phyloP scores from a whole-genome alignment of 2,888 invertebrate species.

The Conus canariensis region DNA sequence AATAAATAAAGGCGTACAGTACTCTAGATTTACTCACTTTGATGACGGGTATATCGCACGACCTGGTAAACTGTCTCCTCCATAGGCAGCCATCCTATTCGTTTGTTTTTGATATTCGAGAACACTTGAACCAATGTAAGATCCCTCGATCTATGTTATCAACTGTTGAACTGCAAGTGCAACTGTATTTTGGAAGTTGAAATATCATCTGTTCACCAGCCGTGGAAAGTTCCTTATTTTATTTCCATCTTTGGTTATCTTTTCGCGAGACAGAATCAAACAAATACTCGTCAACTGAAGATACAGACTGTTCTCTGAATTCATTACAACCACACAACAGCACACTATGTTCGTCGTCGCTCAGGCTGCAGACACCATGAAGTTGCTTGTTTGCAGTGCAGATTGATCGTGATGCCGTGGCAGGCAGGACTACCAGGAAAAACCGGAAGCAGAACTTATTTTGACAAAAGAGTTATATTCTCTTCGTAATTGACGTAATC shows the following conservation, averaged over 20 bases:
- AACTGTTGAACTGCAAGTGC: no score
- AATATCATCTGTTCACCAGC: not conserved
- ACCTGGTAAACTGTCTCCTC: slow-evolving; percentile 60
- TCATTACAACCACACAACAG: not conserved
- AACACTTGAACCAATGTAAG: no score
- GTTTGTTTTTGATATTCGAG: not conserved
- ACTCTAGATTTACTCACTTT: slow-evolving; percentile 55
- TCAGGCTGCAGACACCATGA: no score
- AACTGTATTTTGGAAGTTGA: no score
- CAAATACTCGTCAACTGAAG: not conserved
- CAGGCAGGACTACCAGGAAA: not conserved
- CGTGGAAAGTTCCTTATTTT: not conserved
- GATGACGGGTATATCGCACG: slow-evolving; percentile 70
- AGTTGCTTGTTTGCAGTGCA: no score
- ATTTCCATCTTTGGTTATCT: no score
- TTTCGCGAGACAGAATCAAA: no score
- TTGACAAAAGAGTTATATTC: not conserved
- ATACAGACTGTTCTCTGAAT: not conserved
- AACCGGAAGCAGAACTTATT: not conserved
- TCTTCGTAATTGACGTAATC: not conserved
- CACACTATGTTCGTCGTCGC: no score
- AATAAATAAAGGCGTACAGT: no score
- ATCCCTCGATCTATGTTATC: no score
- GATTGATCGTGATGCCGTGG: slow-evolving; percentile 35
- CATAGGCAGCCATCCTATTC: slow-evolving; percentile 56